Evolutionary conservation across 37 sponge, comb jelly and placozoan species (phyloP).

Genomic region (Crambe crambe): DNA sequence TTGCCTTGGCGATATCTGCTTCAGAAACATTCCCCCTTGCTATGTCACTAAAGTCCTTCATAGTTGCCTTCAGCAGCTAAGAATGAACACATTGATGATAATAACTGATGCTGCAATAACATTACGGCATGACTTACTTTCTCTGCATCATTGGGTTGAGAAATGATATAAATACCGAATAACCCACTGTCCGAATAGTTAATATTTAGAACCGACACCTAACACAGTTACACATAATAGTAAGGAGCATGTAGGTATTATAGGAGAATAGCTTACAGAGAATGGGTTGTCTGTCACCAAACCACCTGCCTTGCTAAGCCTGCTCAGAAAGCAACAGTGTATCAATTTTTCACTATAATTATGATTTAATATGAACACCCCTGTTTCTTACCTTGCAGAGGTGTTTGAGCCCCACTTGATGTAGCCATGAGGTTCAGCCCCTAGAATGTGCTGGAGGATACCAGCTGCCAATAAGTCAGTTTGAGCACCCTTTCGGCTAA

Average conservation of each 20-base stretch:
- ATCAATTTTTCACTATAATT: slow-evolving; percentile 2
- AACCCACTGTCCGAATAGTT: slow-evolving; percentile 80
- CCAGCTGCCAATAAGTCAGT: slow-evolving; percentile 58
- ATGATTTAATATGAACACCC: not conserved
- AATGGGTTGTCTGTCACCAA: slow-evolving; percentile 38
- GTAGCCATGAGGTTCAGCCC: slow-evolving; percentile 12
- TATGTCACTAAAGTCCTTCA: slow-evolving; percentile 71
- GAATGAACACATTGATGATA: not conserved
- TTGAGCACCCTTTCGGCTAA: not conserved
- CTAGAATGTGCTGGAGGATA: slow-evolving; percentile 28
- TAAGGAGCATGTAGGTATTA: not conserved
- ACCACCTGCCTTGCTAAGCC: slow-evolving; percentile 64
- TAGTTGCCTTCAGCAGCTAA: slow-evolving; percentile 61
- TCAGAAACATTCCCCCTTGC: slow-evolving; percentile 48
- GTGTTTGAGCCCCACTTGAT: slow-evolving; percentile 63
- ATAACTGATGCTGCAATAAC: not conserved
- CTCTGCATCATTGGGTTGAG: slow-evolving; percentile 35
- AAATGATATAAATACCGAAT: slow-evolving; percentile 66
- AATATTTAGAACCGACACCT: slow-evolving; percentile 67
- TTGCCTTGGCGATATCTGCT: slow-evolving; percentile 67
- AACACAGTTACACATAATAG: not conserved
- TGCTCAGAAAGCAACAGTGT: not conserved
- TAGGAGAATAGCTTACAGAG: slow-evolving; percentile 23
- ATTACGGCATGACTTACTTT: slow-evolving; percentile 26
- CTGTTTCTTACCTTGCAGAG: slow-evolving; percentile 23